Evolutionary conservation across 2,888 invertebrate genomes (phyloP).

Genomic region (Ischnura elegans): DNA sequence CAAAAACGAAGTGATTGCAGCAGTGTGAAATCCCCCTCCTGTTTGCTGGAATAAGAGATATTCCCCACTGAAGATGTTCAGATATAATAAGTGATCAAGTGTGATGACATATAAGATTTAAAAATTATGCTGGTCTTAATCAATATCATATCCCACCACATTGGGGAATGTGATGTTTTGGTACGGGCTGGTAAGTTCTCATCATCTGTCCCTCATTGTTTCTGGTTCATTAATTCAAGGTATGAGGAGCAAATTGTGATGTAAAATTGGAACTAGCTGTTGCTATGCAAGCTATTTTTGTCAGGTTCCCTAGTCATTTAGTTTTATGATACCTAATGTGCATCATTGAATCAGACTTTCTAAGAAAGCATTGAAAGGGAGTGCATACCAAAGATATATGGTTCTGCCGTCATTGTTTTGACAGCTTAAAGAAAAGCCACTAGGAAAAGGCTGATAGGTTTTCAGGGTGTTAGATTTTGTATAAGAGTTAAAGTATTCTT

Average conservation of each 20-base stretch:
- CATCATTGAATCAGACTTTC: neutral
- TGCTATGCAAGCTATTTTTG: conserved; percentile 27
- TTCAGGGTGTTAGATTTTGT: conserved; percentile 28
- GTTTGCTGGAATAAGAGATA: no score
- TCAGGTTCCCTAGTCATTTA: conserved; percentile 51
- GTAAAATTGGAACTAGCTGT: neutral
- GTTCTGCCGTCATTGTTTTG: neutral
- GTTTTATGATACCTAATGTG: neutral
- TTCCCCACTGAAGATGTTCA: neutral
- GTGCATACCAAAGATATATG: conserved; percentile 1
- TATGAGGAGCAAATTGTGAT: neutral
- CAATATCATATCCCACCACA: neutral
- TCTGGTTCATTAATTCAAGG: no score
- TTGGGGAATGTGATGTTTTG: no score
- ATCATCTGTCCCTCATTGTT: no score
- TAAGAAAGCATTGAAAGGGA: neutral
- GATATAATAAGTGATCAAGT: neutral
- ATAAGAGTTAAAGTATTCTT: neutral
- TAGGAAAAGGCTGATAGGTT: neutral
- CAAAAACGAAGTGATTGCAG: no score
- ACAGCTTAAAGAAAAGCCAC: neutral
- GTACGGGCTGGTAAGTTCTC: no score
- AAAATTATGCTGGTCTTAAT: neutral
- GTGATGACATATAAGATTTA: neutral
- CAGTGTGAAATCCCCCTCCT: no score